phyloP scores from a whole-genome alignment of 2,888 invertebrate species.

The Zaprionus obscuricornis region DNA sequence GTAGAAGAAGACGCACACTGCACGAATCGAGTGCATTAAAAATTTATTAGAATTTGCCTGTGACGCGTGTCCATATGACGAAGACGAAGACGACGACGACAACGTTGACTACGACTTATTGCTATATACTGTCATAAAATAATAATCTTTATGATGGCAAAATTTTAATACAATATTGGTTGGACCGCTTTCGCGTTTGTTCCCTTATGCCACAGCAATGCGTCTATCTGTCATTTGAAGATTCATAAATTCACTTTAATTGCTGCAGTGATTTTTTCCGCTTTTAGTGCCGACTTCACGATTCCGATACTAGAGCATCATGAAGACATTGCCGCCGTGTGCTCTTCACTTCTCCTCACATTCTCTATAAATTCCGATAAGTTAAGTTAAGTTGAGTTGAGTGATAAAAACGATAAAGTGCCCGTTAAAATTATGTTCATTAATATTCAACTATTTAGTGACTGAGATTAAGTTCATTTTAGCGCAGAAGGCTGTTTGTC shows the following conservation, averaged over 20 bases:
- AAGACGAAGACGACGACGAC: slow-evolving; percentile 33
- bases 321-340: slow-evolving; percentile 46
- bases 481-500: slow-evolving; percentile 2
- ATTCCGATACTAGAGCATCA: slow-evolving; percentile 16
- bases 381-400: slow-evolving; percentile 11
- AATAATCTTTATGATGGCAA: slow-evolving; percentile 80
- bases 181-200: slow-evolving; percentile 14
- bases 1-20: slow-evolving; percentile 1
- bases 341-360: too few species aligned
- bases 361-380: too few species aligned
- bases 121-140: slow-evolving; percentile 71
- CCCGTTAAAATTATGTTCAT: slow-evolving; percentile 66
- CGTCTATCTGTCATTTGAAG: slow-evolving; percentile 61
- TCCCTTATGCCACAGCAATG: slow-evolving; percentile 42
- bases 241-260: slow-evolving; percentile 77
- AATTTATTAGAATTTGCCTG: slow-evolving; percentile 80
- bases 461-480: slow-evolving; percentile 33
- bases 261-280: slow-evolving; percentile 75
- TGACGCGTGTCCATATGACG: slow-evolving; percentile 65
- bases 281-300: slow-evolving; percentile 44
- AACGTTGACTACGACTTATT: slow-evolving; percentile 9
- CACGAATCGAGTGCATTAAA: slow-evolving; percentile 70
- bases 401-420: slow-evolving; percentile 67
- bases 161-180: slow-evolving; percentile 76
- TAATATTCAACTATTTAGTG: slow-evolving; percentile 75